Evolutionary conservation across 2,113 vertebrate species (phyloP).

Genomic region (Paramormyrops kingsleyae): DNA sequence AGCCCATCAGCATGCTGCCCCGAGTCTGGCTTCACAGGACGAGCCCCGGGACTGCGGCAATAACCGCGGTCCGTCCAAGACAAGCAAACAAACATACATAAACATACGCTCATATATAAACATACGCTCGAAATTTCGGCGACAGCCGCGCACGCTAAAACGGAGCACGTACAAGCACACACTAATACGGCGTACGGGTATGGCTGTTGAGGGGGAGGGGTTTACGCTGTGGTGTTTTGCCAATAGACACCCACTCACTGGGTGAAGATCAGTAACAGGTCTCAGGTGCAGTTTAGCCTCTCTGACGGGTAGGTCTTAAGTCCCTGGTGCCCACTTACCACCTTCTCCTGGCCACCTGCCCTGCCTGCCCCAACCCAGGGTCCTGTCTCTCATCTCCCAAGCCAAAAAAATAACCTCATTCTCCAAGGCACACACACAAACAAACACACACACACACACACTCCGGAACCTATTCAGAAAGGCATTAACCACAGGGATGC

Average conservation of each 20-base stretch:
- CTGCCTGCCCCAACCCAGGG: background rate
- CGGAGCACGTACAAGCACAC: background rate
- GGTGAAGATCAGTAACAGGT: background rate
- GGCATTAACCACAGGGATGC: background rate
- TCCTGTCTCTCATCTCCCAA: background rate
- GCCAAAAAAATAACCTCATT: background rate
- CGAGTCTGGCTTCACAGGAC: background rate
- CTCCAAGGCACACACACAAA: background rate
- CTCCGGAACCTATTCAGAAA: background rate
- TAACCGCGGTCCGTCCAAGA: background rate
- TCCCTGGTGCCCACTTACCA: background rate
- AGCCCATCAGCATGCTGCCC: background rate
- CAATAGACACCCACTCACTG: background rate
- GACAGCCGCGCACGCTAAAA: background rate
- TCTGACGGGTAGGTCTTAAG: background rate
- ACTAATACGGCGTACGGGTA: background rate
- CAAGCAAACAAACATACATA: background rate
- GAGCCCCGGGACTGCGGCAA: background rate
- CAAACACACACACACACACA: background rate
- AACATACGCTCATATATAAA: background rate
- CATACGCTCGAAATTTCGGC: background rate
- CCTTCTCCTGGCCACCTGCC: background rate
- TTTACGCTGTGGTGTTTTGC: background rate
- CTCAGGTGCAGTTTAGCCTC: background rate
- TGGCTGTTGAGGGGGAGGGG: background rate